A percentile compares a stretch with the other conserved stretches of the same genome.
These are phyloP conservation scores for Bombus sylvicola DNA, from an alignment of 1,140 invertebrate species.

Conservation along the genomic window DNA sequence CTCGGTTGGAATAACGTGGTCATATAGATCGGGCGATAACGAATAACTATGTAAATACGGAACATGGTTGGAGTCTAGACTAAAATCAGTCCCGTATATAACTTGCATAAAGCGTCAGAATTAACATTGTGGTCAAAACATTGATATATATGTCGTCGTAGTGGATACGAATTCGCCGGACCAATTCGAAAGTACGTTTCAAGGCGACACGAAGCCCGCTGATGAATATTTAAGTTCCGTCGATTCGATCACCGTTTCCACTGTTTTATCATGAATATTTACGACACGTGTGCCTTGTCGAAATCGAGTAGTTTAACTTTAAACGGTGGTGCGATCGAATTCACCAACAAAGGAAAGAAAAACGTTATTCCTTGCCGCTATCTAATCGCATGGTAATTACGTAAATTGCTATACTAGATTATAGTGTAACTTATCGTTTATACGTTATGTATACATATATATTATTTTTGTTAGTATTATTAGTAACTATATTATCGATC, in stretches of 20 bases:
- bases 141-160: neutral
- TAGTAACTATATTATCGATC: too few relatives aligned
- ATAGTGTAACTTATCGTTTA: too few relatives aligned
- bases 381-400: neutral
- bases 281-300: constrained; percentile 31
- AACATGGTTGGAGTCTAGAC: too few relatives aligned
- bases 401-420: too few relatives aligned
- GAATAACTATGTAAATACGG: too few relatives aligned
- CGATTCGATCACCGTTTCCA: constrained; percentile 37
- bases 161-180: neutral
- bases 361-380: neutral
- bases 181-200: constrained; percentile 54
- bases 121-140: neutral
- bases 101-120: neutral
- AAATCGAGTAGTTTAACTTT: neutral
- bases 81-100: neutral
- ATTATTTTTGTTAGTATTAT: too few relatives aligned
- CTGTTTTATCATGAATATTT: constrained; percentile 58
- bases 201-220: constrained; percentile 43
- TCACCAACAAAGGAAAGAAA: neutral
- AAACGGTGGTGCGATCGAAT: neutral
- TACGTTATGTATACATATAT: too few relatives aligned
- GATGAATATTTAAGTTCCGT: constrained; percentile 62
- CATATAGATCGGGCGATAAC: too few relatives aligned
- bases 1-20: too few relatives aligned